Evolutionary conservation across 2,113 vertebrate genomes (phyloP), one percentile per base, ranked within the genome.

Genomic region (Syngnathus floridae): DNA sequence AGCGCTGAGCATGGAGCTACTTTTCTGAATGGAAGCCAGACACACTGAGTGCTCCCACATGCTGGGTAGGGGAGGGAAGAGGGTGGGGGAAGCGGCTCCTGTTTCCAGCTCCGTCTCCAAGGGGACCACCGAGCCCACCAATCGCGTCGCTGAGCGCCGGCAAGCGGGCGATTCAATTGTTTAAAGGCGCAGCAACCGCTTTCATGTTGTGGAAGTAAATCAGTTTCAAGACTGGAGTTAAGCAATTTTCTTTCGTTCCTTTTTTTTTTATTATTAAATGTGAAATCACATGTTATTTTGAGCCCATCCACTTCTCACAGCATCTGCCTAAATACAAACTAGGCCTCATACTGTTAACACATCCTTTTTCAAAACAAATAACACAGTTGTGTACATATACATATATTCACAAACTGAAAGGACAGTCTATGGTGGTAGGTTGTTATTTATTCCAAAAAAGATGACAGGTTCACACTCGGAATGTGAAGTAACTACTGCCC

Each of bases 381-480:
- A 84, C 82, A 87, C 75, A 86, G 83, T 58, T 87, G 84, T 87
- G 82, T 84, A 88, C 83, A 86, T 78, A 84, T 84, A 88, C 83
- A 86, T 75, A 83, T 82, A 88, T 86, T 88, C 82, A 92, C 86
- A 92, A 90, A 91, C 80, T 83, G 84, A 86, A 89, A 89, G 80
- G 84, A 90, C 86, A 86, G 86, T 83, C 69, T 78, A 87, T 86
- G 88, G 88, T 91, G 89, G 86, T 90, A 90, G 86, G 89, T 91
- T 91, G 88, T 90, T 89, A 87, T 92, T 92, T 92, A 91, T 91
- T 91, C 88, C 91, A 90, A 90, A 87, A 31, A 91, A 89, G 88
- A 91, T 91, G 84, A 89, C 82, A 89, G 84, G 79, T 91, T 90
- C 88, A 90, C 89, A 91, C 88, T 86, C 88, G 88, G 88, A 91